Evolutionary conservation across 2,888 invertebrate genomes (phyloP), one percentile per base, ranked within the genome.

Genomic region (Orthosia cruda): DNA sequence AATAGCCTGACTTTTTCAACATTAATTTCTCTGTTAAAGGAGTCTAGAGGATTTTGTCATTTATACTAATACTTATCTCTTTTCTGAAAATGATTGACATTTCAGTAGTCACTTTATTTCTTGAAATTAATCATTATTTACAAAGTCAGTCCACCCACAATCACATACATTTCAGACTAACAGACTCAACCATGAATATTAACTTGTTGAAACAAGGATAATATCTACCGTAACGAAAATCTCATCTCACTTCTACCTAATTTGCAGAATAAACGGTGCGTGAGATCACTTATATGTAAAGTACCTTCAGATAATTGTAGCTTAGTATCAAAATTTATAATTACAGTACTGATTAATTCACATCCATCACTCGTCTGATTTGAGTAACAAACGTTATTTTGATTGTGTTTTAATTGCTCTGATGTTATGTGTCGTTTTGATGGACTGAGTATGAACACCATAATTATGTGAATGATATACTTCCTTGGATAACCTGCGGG

Each of bases 381-480:
- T 71, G 59, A 45, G 65, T 66, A 87, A 87, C 89, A 89, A 89
- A 92, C 89, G 89, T 82, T 87, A 87, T 79, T 93, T 91, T 95
- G 93, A 96, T 96, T 94, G 94, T 93, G 88, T 94, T 96, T 92
- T 96, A 96, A 96, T 96, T 95, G 93, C 90, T 87, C 20, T 61
- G 45, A 61, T 45, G 86, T 69, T 88, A 92, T 92, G 80, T 91
- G 91, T 91, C 89, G 89, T 87, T 91, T 83, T 90, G 89, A 91
- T 91, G 90, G 88, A 90, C 88, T 83, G 85, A 83, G 80, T 83
- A 83, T 87, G 76, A 61, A 71, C 16, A 52, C 67, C 47, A 71
- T 83, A 74, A 88, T 86, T 79, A 81, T 73, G 77, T 47, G 65
- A 16, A 77, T 74, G 74, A 71, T 78, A 65, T 66, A 80, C 63